Conservation (phyloP, 2,888 invertebrate species). For the Archips crataeganus region DNA sequence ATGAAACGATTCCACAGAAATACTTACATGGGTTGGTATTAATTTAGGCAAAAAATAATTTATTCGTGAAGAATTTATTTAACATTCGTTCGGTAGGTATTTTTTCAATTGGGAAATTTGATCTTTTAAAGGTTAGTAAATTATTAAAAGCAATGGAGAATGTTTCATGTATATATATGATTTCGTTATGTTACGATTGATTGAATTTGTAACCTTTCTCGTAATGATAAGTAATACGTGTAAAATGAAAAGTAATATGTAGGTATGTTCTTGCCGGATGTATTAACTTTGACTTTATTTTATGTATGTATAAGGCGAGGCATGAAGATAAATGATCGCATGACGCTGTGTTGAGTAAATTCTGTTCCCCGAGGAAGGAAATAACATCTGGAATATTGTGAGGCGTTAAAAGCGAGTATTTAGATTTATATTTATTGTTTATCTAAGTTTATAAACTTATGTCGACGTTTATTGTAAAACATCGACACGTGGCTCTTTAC, state of each 20-base stretch:
- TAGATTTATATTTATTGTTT: constrained; percentile 4
- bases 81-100: background rate
- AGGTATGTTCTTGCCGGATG: background rate
- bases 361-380: constrained; percentile 43
- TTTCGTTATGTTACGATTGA: background rate
- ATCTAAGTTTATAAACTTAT: too few species aligned
- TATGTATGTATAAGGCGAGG: constrained; percentile 37
- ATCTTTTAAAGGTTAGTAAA: background rate
- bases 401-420: constrained; percentile 17
- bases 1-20: too few species aligned
- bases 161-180: background rate
- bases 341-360: constrained; percentile 41
- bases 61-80: background rate
- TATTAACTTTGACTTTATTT: constrained; percentile 30
- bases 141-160: background rate
- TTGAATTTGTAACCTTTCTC: background rate
- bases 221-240: constrained; percentile 6
- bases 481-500: too few species aligned
- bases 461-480: background rate
- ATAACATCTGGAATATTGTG: constrained; percentile 44
- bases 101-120: background rate
- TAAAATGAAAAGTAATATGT: constrained; percentile 14
- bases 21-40: background rate
- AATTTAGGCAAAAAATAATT: background rate
- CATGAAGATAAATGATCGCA: constrained; percentile 54